Percentiles rank a stretch among this genome's conserved stretches.
phyloP scores from a whole-genome alignment of 35 echinoderm and acorn worm species.

The Ophioderma brevispina region DNA sequence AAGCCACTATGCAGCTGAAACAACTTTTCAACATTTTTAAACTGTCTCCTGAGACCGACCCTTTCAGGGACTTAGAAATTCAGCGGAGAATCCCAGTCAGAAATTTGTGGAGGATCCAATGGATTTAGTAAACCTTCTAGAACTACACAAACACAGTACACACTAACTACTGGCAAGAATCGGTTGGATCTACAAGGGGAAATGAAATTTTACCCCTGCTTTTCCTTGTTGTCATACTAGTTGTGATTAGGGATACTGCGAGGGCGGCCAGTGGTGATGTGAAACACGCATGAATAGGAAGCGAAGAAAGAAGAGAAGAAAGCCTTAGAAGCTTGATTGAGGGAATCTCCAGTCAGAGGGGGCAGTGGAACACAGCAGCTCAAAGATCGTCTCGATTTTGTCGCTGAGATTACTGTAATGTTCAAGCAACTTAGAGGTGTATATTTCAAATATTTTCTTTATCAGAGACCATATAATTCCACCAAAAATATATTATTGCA shows the following conservation, averaged over 20 bases:
- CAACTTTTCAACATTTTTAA: too few relatives aligned
- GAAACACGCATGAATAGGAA: background rate
- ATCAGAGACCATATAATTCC: too few relatives aligned
- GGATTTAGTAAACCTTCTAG: too few relatives aligned
- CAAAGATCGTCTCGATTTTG: background rate
- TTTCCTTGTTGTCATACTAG: background rate
- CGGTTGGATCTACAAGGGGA: background rate
- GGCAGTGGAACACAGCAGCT: background rate
- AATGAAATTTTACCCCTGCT: background rate
- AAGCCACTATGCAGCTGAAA: too few relatives aligned
- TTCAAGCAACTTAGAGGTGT: background rate
- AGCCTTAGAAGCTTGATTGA: constrained; percentile 34
- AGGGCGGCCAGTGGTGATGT: constrained; percentile 12
- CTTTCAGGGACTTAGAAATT: too few relatives aligned
- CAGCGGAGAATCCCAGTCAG: too few relatives aligned
- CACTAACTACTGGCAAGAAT: background rate
- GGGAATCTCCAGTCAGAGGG: background rate
- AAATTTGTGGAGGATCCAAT: too few relatives aligned
- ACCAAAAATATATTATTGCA: too few relatives aligned
- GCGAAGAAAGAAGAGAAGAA: background rate
- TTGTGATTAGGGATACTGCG: constrained; percentile 38
- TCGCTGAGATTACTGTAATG: constrained; percentile 31
- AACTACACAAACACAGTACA: background rate
- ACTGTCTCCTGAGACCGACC: too few relatives aligned
- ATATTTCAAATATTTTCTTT: too few relatives aligned